Evolutionary conservation across 2,113 vertebrate species (phyloP).

Genomic region (Ivindomyrus marchei): DNA sequence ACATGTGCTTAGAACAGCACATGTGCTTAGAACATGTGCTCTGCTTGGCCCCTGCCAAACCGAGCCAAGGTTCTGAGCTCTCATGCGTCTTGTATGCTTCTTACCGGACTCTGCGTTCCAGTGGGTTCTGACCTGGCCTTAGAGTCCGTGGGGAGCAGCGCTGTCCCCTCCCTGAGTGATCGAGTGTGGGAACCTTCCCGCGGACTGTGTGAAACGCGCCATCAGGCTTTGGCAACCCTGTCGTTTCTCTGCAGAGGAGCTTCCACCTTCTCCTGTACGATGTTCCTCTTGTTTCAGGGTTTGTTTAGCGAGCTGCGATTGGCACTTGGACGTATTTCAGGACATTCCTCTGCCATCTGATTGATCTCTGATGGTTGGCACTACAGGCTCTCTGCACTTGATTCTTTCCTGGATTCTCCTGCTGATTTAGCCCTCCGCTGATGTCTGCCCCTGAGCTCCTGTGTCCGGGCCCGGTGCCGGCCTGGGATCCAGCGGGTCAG

Average conservation of each 20-base stretch:
- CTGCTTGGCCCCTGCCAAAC: background rate
- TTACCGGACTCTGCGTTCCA: background rate
- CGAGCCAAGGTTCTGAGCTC: background rate
- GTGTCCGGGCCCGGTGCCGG: background rate
- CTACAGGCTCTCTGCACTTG: background rate
- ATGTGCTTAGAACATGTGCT: background rate
- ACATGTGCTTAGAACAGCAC: background rate
- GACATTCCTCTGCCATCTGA: background rate
- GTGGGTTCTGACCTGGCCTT: background rate
- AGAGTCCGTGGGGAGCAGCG: background rate
- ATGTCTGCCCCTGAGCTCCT: background rate
- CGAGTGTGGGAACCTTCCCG: background rate
- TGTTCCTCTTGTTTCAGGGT: background rate
- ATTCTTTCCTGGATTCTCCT: background rate
- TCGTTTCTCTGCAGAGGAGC: background rate
- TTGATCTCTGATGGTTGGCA: background rate
- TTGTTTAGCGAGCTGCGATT: too few relatives aligned
- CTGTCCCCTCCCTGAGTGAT: background rate
- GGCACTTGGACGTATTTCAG: background rate
- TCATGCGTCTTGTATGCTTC: background rate
- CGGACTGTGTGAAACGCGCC: background rate
- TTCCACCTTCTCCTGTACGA: background rate
- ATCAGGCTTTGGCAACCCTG: background rate
- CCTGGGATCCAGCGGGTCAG: background rate
- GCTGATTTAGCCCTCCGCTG: too few relatives aligned